Base-by-base conservation (phyloP, 2,888 invertebrate genomes). In the Volucella zonaria region DNA sequence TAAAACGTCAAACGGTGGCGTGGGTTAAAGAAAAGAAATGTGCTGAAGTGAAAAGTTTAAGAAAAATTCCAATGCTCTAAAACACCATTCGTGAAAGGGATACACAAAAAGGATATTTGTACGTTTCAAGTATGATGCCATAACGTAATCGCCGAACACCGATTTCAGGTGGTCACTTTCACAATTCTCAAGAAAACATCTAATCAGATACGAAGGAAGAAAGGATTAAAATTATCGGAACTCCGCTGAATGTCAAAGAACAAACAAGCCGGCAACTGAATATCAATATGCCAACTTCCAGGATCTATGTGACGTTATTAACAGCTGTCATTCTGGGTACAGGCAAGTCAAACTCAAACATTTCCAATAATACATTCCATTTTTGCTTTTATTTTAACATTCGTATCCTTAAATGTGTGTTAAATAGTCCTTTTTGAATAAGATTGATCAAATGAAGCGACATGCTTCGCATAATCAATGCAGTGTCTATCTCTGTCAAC, bases 291-390 rank as follows among this genome's bases (percentile, higher is more conserved):
- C 85, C 81, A 80, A 80, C 81, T 73, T 73, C 77, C 73, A 77
- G 85, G 76, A 76, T 85, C 67, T 85, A 85, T 73, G 64, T 85
- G 67, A 85, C 81, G 68, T 80, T 85, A 68, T 76, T 81, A 85
- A 81, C 85, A 81, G 80, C 80, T 85, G 85, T 85, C 80, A 85
- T 85, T 77, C 67, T 85, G 18, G 85, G 85, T 64, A 76, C 76
- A 62, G 85, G 85, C 81, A 81, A 85, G 81, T 74, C 47, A n/a
- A 47, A 58, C 2, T 23, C 18, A 23, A 52, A 58, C 59, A 54
- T 42, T n/a, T 42, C 14, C 43, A 58, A n/a, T 51, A 61, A 83
- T 79, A 47, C 31, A 77, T 61, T 68, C 18, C 38, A 67, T 73
- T 82, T 54, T 38, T 58, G 58, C 38, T 40, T 14, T 40, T 67